A percentile compares a stretch with the other conserved stretches of the same genome.
Conservation (phyloP, 1,140 invertebrate genomes). For the Zaprionus inermis region DNA sequence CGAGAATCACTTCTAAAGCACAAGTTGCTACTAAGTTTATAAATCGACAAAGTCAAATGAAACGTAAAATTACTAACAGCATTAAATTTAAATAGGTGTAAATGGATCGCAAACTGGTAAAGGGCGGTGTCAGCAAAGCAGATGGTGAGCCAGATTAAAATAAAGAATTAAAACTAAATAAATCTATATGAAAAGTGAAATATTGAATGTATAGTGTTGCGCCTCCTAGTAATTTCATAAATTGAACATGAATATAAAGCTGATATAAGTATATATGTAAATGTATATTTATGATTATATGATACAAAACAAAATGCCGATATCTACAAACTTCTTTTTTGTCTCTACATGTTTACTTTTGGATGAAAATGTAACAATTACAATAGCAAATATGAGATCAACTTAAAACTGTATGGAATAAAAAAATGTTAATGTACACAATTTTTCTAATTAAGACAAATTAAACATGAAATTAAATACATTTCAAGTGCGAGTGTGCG, state of each 20-base stretch:
- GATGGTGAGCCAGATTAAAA: conserved; percentile 6
- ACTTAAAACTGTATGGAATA: conserved; percentile 55
- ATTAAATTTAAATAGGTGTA: conserved; percentile 50
- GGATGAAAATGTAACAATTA: conserved; percentile 42
- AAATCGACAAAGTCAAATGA: conserved; percentile 26
- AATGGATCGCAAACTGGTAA: conserved; percentile 38
- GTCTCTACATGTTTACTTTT: conserved; percentile 61
- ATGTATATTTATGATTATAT: conserved; percentile 64
- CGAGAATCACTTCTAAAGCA: conserved; percentile 47
- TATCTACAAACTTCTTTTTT: conserved; percentile 56
- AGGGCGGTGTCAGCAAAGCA: conserved; percentile 22
- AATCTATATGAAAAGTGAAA: conserved; percentile 52
- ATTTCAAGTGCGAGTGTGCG: conserved; percentile 25
- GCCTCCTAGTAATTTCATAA: conserved; percentile 77
- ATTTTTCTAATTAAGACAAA: conserved; percentile 75
- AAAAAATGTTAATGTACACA: conserved; percentile 77
- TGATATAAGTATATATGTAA: conserved; percentile 65
- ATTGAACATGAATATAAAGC: conserved; percentile 68
- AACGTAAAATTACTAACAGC: conserved; percentile 44
- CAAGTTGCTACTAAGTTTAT: conserved; percentile 50
- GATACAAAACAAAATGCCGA: conserved; percentile 48
- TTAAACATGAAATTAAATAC: conserved; percentile 58
- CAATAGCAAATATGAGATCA: conserved; percentile 46
- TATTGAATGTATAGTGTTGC: conserved; percentile 81
- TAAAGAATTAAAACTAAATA: conserved; percentile 35